phyloP scores from a whole-genome alignment of 2,888 invertebrate species.

The Aphodius granarius region DNA sequence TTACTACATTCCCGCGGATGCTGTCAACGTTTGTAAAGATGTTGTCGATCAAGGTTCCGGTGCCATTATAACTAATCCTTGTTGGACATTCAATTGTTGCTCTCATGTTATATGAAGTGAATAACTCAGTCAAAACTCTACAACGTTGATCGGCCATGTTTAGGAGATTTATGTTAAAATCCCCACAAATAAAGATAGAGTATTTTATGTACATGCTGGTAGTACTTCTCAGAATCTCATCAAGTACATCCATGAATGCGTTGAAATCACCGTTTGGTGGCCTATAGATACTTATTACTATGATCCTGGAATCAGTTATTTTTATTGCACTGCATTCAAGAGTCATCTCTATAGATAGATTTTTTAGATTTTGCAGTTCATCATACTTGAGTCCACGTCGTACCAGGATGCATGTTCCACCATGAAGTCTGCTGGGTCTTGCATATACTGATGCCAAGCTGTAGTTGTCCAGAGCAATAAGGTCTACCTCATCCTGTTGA shows the following conservation, averaged over 20 bases:
- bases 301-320: not conserved
- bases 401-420: not conserved
- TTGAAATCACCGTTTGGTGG: not conserved
- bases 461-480: not conserved
- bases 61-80: not conserved
- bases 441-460: not conserved
- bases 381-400: not conserved
- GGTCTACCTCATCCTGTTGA: not conserved
- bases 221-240: not conserved
- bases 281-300: not conserved
- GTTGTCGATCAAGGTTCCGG: not conserved
- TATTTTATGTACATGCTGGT: not conserved
- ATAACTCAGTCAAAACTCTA: not conserved
- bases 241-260: not conserved
- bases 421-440: not conserved
- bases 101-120: not conserved
- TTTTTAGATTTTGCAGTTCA: not conserved
- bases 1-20: not conserved
- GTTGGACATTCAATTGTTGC: not conserved
- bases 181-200: not conserved
- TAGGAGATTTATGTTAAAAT: not conserved
- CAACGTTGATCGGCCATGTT: not conserved
- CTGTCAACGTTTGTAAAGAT: not conserved
- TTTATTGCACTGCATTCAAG: not conserved
- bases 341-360: not conserved